These are phyloP conservation scores for Nyctereutes procyonoides DNA, from an alignment of 2,113 vertebrate species.

Conservation along the genomic window DNA sequence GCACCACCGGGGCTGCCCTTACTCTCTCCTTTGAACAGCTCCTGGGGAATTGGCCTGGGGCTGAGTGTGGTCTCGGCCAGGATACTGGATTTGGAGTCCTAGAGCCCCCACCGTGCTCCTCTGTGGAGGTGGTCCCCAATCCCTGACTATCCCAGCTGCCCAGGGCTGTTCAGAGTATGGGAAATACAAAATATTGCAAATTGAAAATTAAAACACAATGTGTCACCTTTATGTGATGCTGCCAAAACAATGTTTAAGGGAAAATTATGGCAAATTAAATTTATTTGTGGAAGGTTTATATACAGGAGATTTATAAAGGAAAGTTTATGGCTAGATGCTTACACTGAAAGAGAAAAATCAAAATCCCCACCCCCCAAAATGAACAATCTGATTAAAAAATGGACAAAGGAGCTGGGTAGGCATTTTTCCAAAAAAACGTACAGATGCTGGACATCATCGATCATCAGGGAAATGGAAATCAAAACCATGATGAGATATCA, in stretches of 20 bases:
- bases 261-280: neutral
- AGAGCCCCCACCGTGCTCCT: rapidly evolving
- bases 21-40: neutral
- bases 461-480: neutral
- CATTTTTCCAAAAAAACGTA: neutral
- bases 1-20: too few species aligned
- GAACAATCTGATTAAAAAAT: neutral
- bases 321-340: neutral
- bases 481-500: neutral
- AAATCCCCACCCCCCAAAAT: neutral
- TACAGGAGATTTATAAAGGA: neutral
- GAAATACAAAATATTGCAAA: neutral
- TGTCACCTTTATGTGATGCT: neutral
- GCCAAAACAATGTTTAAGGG: neutral
- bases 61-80: neutral
- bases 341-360: neutral
- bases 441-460: neutral
- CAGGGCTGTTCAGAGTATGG: neutral
- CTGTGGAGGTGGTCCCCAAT: neutral
- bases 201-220: neutral
- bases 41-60: neutral
- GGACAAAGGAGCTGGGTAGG: neutral
- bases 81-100: neutral
- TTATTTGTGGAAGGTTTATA: neutral
- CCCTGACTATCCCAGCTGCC: too few species aligned